Evolutionary conservation across 2,113 vertebrate species (phyloP).

Genomic region (Melanocharis versteri): DNA sequence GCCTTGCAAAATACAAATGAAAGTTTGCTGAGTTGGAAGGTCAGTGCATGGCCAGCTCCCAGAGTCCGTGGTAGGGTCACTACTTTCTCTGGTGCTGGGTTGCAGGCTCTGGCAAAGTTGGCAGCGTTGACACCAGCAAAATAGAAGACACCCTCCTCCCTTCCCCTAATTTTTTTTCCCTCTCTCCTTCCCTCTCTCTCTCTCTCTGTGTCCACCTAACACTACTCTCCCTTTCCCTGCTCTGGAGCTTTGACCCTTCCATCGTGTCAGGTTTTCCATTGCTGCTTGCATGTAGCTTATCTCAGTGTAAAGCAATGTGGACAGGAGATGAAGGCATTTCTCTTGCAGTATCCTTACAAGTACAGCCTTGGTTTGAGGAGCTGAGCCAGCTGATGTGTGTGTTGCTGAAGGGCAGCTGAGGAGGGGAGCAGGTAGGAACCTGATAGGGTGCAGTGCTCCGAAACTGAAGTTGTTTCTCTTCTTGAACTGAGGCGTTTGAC

Average conservation of each 20-base stretch:
- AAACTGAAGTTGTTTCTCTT: background rate
- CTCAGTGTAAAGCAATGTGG: fast-evolving
- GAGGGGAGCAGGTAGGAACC: background rate
- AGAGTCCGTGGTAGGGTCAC: background rate
- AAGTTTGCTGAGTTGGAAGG: background rate
- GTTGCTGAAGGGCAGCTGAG: background rate
- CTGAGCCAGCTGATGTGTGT: background rate
- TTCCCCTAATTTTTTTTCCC: background rate
- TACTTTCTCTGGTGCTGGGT: background rate
- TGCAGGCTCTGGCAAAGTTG: background rate
- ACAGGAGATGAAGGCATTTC: background rate
- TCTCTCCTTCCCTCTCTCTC: background rate
- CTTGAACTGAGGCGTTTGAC: background rate
- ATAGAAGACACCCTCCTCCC: background rate
- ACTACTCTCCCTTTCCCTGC: background rate
- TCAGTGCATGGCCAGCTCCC: background rate
- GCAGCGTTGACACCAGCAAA: background rate
- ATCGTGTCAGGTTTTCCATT: background rate
- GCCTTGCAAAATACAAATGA: background rate
- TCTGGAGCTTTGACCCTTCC: background rate
- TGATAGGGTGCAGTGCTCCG: background rate
- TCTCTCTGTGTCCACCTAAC: background rate
- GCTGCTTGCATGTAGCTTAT: background rate
- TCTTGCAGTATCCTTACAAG: background rate
- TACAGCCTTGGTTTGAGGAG: background rate